Evolutionary conservation across 2,888 invertebrate genomes (phyloP), one percentile per base, ranked within the genome.

Genomic region (Epinotia brunnichana): DNA sequence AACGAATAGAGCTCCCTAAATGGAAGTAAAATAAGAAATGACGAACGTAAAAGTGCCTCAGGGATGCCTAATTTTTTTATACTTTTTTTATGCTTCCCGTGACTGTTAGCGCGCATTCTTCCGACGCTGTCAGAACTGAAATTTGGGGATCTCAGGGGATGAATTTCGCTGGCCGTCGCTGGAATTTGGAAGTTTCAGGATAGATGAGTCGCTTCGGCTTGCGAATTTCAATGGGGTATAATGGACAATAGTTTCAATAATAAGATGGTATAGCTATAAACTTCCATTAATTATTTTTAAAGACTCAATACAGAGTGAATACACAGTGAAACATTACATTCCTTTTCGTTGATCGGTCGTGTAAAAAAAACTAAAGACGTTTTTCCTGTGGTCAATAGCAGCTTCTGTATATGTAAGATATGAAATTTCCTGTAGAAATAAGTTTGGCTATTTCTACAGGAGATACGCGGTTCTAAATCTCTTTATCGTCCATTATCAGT

Each of bases 11-110:
- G 73, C 68, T 73, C 68, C 73, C 68, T 69, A 69, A 73, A 73
- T 73, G 73, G 69, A 63, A 62, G 73, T 73, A 69, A 73, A 73
- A 69, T 63, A 69, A 69, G 73, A 63, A 73, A 73, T 73, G 68
- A 73, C 63, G 51, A 63, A 68, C 73, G 68, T 63, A 69, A 73
- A 68, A 69, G 68, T 69, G 73, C 73, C 68, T 59, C 9, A 29
- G 69, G 63, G 73, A 69, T 10, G 51, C 17, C 48, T 72, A 72
- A 62, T 72, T 73, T 73, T 54, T 73, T 69, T 63, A 63, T 53
- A 62, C 61, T 67, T 67, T 56, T 67, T 68, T 19, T 57, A 61
- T 61, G 35, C 21, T 35, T 61, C 61, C 60, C 19, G 56, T 54
- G 57, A 51, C 64, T n/a, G 29, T 57, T 66, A 24, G 66, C 66